A percentile compares a stretch with the other conserved stretches of the same genome.
Evolutionary conservation across 2,113 vertebrate species (phyloP).

Genomic region (Marmota monax): DNA sequence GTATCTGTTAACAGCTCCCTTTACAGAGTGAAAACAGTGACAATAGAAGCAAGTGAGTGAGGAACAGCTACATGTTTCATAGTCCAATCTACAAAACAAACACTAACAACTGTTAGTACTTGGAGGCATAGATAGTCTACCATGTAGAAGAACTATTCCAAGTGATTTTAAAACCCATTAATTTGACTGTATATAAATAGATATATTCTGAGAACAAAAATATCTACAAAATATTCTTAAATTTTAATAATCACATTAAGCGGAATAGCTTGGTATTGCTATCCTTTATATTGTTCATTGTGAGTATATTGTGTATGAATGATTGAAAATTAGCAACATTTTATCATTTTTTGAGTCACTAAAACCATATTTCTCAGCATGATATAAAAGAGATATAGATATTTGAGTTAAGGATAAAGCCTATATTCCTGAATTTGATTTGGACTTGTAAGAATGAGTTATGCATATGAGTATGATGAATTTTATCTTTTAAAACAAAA

Average conservation of each 20-base stretch:
- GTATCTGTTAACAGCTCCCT: neutral
- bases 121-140: too few species aligned
- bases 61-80: neutral
- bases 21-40: neutral
- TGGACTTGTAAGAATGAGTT: neutral
- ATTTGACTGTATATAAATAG: neutral
- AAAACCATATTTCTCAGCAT: neutral
- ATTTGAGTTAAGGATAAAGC: constrained; percentile 7
- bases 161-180: neutral
- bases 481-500: neutral
- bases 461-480: neutral
- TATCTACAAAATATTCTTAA: neutral
- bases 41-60: neutral
- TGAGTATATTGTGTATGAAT: neutral
- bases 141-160: neutral
- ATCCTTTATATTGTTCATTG: neutral
- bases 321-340: neutral
- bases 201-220: neutral
- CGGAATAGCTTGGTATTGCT: neutral
- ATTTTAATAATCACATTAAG: constrained; percentile 9
- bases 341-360: neutral
- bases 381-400: neutral
- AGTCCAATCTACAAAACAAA: too few species aligned
- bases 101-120: too few species aligned
- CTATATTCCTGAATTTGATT: neutral